Base-by-base conservation (phyloP, 2,113 vertebrate species). In the Lepisosteus oculatus region DNA sequence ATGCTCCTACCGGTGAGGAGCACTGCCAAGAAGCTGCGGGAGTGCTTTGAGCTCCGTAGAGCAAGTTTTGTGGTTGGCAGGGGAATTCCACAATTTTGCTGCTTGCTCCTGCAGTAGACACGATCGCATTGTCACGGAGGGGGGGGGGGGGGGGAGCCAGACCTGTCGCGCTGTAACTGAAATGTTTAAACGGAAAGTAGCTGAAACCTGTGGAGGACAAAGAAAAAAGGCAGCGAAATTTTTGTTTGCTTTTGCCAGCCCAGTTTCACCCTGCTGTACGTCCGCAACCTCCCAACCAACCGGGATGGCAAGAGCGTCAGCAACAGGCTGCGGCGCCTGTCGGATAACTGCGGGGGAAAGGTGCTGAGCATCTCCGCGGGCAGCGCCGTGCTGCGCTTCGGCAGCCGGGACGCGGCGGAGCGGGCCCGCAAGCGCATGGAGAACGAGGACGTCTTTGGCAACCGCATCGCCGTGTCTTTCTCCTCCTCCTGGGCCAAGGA, bases 311-410 rank as follows among this genome's bases (percentile, higher is more conserved):
- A 95, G 77, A 95, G 94, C 43, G 84, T 99, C 87, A 94, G 94
- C 83, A 94, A 95, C 74, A 92, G 97, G 80, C 96, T 99, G 57
- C 88, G 95, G 47, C 96, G 97, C 73, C 87, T 99, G 80, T 99
- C 97, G 15, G 96, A 97, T 84, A 99, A 99, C 87, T 99, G 97
- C 57, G 97, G 97, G 0, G 97, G 97, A 71, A 99, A 98, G 81
- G 97, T 99, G 80, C 83, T 97, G 85, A 96, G 95, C 43, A 86
- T 99, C 76, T 92, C 94, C 3, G 93, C 94, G 29, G 92, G 94
- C 88, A 89, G 91, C 0, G 97, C 96, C 0, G 92, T 97, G 72
- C 95, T 99, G 29, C 95, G 97, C 29, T 98, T 99, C 74, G 78
- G 95, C 72, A 98, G 89, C 84, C 90, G 89, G 0, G 96, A 96